Base-by-base conservation (phyloP, 1,140 invertebrate genomes). In the Solenopsis invicta region DNA sequence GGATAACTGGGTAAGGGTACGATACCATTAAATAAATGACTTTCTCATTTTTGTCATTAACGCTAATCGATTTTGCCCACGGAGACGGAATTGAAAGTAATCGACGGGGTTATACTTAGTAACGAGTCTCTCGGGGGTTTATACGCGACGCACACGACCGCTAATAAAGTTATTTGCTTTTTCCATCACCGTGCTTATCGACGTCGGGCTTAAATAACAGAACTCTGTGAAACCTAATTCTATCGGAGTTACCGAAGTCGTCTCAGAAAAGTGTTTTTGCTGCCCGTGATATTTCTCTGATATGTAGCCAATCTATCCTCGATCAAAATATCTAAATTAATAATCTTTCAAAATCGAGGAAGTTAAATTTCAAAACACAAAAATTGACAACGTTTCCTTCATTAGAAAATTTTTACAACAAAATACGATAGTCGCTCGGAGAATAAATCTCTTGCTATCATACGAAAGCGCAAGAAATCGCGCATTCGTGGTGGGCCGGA, bases 101-200 rank as follows among this genome's bases (percentile, higher is more conserved):
- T 89, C 76, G 84, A 61, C 64, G 18, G 13, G 29, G 29, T 78
- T 61, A 84, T 84, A 56, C 10, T 85, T 66, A 85, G 61, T 88
- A 88, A 88, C 81, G 72, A 80, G 72, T 45, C 41, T 45, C 41
- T 12, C 16, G 34, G 29, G 29, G 66, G 64, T 71, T 85, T 71
- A 61, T 61, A 71, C 45, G 59, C 37, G 76, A 88, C 56, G 66
- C 82, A 54, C 59, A 69, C 56, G 84, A 85, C n/a, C 59, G 84
- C 59, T 89, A 86, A 88, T 88, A 64, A 85, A 88, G 66, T 89
- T 88, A 88, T 89, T 89, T 76, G 50, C 56, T 67, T 88, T 89
- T 88, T 78, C 88, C 80, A 88, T 84, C 77, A 48, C n/a, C 13
- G 13, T 29, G 34, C 16, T 81, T 69, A 81, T 81, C 77, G 66